Evolutionary conservation across 2,888 invertebrate genomes (phyloP).

Genomic region (Lordiphosa andalusiaca): DNA sequence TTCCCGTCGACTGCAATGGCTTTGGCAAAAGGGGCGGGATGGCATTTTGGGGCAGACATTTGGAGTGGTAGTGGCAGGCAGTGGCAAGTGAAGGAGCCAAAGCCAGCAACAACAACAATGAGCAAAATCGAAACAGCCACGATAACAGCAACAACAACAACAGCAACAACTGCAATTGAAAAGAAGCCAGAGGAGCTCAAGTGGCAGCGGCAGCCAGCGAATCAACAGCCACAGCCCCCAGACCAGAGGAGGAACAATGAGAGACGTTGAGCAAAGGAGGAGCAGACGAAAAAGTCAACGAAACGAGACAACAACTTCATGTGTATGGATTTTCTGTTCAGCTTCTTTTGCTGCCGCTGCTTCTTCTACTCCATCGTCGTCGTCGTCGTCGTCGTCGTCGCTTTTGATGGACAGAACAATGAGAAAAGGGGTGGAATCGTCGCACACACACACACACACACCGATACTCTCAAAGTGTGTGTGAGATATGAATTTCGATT

Average conservation of each 20-base stretch:
- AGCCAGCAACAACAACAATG: slow-evolving; percentile 9
- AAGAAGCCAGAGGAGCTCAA: slow-evolving; percentile 59
- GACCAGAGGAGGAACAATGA: slow-evolving; percentile 27
- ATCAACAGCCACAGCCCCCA: slow-evolving; percentile 18
- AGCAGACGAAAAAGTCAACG: slow-evolving; percentile 59
- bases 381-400: slow-evolving; percentile 9
- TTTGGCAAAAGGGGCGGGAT: slow-evolving; percentile 25
- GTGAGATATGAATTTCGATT: slow-evolving; percentile 73
- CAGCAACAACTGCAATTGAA: slow-evolving; percentile 48
- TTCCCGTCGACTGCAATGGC: not conserved
- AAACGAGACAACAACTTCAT: slow-evolving; percentile 55
- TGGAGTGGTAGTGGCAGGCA: too few relatives aligned
- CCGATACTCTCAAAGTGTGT: slow-evolving; percentile 36
- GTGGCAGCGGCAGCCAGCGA: slow-evolving; percentile 32
- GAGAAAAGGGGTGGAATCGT: slow-evolving; percentile 80
- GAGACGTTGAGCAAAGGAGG: slow-evolving; percentile 40
- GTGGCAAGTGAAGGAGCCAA: slow-evolving; percentile 15
- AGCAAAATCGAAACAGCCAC: slow-evolving; percentile 63
- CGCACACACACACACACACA: slow-evolving; percentile 49
- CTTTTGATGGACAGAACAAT: slow-evolving; percentile 80
- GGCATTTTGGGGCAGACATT: slow-evolving; percentile 1
- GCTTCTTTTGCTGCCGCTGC: slow-evolving; percentile 33
- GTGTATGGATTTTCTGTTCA: slow-evolving; percentile 53
- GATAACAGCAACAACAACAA: slow-evolving; percentile 35
- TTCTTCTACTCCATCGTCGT: slow-evolving; percentile 12